Evolutionary conservation across 2,113 vertebrate genomes (phyloP).

Genomic region (Gorilla gorilla): DNA sequence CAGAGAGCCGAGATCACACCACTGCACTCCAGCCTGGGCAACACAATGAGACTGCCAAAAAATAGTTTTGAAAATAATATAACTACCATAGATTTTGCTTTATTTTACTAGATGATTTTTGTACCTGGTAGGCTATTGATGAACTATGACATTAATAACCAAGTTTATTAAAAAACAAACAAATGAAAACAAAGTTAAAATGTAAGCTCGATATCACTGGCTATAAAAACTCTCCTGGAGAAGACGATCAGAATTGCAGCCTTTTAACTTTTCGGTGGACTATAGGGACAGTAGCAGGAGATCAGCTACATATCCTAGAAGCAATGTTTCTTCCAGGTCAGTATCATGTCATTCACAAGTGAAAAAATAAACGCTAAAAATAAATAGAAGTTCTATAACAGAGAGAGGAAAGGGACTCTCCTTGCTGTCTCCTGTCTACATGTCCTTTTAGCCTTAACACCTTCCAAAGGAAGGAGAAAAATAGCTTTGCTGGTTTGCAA

Average conservation of each 20-base stretch:
- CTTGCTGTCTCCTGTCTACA: background rate
- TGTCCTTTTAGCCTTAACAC: background rate
- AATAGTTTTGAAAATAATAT: background rate
- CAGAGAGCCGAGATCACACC: too few species aligned
- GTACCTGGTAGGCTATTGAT: background rate
- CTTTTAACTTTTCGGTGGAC: background rate
- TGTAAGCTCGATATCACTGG: background rate
- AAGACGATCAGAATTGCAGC: background rate
- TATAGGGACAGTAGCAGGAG: background rate
- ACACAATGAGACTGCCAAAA: too few species aligned
- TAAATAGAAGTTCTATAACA: background rate
- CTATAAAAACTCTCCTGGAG: background rate
- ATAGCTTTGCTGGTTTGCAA: constrained; percentile 33
- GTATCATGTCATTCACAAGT: background rate
- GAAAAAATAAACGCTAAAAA: background rate
- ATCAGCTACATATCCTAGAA: background rate
- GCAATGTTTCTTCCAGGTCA: background rate
- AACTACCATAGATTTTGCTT: background rate
- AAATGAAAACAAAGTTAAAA: background rate
- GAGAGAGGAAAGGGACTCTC: background rate
- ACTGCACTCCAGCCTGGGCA: too few species aligned
- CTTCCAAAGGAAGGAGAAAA: background rate
- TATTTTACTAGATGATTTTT: background rate
- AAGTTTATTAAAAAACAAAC: background rate
- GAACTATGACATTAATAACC: background rate